Base-by-base conservation (phyloP, 2,888 invertebrate species). In the Caenorhabditis doughertyi region DNA sequence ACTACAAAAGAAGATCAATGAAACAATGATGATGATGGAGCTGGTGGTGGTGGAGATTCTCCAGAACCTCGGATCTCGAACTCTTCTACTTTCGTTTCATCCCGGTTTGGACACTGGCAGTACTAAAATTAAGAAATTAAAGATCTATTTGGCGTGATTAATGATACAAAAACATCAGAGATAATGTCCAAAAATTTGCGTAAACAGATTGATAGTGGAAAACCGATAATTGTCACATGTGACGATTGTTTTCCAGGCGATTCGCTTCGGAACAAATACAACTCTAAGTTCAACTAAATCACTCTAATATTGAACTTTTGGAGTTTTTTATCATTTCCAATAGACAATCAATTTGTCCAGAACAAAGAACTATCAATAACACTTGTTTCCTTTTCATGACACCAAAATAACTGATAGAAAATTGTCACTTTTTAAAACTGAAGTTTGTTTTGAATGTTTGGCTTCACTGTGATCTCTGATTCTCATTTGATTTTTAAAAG, bases 51-150 rank as follows among this genome's bases (percentile, higher is more conserved):
- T 16, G 60, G 35, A 11, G 70, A 32, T 13, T 79, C 62, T 44
- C 64, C 80, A 27, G 73, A 72, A 18, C 67, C 72, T 25, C 49
- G 58, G 25, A 44, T 44, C 1, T 56, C 53, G 25, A 25, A 29
- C 39, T 49, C 72, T n/a, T 64, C 25, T 4, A 27, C 39, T 39
- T 49, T 25, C 13, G 55, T 71, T 16, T 84, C 79, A 9, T 73
- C 70, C 9, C 81, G 68, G 27, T 74, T 62, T 2, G 84, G 82
- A 58, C 84, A 84, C 32, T 67, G 51, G n/a, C 84, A 84, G 35
- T 84, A 84, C 73, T 83, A 64, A 60, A 82, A 77, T 2, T 27
- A 35, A 68, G 13, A 64, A 51, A 42, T 60, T 55, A 51, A 53
- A 55, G 25, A 62, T 65, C 29, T 55, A 1, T 11, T 9, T 29